Base-by-base conservation (phyloP, 2,888 invertebrate species). In the Volucella inflata region DNA sequence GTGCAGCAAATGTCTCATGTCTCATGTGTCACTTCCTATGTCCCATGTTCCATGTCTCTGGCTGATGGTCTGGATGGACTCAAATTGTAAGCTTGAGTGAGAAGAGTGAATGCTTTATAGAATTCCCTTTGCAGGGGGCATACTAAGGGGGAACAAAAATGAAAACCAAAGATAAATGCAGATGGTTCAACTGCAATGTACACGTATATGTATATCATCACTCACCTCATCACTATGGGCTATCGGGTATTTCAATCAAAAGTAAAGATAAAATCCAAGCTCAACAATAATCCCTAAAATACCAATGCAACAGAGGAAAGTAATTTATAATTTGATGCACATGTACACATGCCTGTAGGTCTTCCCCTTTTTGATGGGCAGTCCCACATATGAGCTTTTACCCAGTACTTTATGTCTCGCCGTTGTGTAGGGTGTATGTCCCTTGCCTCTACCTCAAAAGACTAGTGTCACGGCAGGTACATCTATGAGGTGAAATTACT, bases 401-500 rank as follows among this genome's bases (percentile, higher is more conserved):
- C 44, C 44, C 6, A 30, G 30, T 17, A 2, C 12, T 6, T 59
- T 12, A 14, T 60, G 62, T 46, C 46, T 62, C 62, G 30, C 10
- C 62, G 8, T 14, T 17, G 2, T 46, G n/a, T 60, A 17, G 21
- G n/a, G n/a, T n/a, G n/a, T 12, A 12, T 42, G 21, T 8, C 21
- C n/a, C 11, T n/a, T n/a, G 4, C n/a, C 10, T 40, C 8, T 16
- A 48, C 55, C 6, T 12, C 42, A 10, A 42, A 57, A 65, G 64
- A 59, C 38, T 11, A 55, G 57, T 48, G 57, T 8, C 57, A 78
- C 50, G 50, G 50, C 30, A 57, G 64, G 57, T 64, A 42, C 71
- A 62, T 62, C 62, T 48, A 62, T 62, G 75, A 68, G 60, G 53
- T 80, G 80, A 67, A 68, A 75, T 80, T 64, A 81, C 80, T 81